Evolutionary conservation across 2,888 invertebrate species (phyloP).

Genomic region (Campoletis raptor): DNA sequence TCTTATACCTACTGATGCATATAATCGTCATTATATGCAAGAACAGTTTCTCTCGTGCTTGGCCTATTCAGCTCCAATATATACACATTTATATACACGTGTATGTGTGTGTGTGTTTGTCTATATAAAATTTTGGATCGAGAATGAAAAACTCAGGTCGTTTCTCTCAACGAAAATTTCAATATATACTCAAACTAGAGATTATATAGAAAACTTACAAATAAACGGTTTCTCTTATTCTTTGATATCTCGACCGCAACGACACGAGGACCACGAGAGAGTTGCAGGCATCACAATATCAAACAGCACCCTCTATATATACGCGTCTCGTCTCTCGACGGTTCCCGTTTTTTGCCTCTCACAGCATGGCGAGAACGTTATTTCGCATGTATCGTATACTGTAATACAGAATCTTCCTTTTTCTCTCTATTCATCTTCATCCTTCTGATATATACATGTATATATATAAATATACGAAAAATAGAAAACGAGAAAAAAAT

Average conservation of each 20-base stretch:
- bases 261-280: slow-evolving; percentile 37
- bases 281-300: slow-evolving; percentile 30
- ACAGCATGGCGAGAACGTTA: slow-evolving; percentile 31
- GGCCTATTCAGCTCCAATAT: slow-evolving; percentile 25
- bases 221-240: slow-evolving; percentile 13
- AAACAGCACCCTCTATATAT: slow-evolving; percentile 35
- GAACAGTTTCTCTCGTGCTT: slow-evolving; percentile 7
- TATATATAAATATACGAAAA: not conserved
- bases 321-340: slow-evolving; percentile 43
- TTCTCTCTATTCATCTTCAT: not conserved
- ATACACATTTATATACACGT: not conserved
- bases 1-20: slow-evolving; percentile 34
- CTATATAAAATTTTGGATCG: not conserved
- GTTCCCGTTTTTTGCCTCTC: slow-evolving; percentile 46
- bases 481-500: not conserved
- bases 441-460: not conserved
- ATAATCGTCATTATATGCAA: slow-evolving; percentile 31
- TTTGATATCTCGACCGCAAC: slow-evolving; percentile 23
- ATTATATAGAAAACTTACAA: slow-evolving; percentile 32
- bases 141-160: slow-evolving; percentile 38
- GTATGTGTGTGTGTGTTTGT: not conserved
- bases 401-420: not conserved
- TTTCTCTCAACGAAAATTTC: slow-evolving; percentile 11
- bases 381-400: slow-evolving; percentile 43
- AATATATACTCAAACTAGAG: slow-evolving; percentile 18